A percentile compares a stretch with the other conserved stretches of the same genome.
phyloP scores from a whole-genome alignment of 2,113 vertebrate genomes.

The Serilophus lunatus region DNA sequence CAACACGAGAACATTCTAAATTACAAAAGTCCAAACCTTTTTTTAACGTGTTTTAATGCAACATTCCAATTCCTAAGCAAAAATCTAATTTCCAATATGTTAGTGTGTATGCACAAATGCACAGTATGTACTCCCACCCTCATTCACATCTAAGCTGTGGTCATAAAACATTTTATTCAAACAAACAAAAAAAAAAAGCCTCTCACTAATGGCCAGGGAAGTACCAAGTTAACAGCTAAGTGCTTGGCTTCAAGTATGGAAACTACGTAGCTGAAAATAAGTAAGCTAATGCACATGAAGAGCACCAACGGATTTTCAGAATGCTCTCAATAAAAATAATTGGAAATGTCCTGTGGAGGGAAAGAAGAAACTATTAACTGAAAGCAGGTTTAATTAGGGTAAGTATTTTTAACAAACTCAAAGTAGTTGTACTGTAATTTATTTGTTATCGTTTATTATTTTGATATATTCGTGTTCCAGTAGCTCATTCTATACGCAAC shows the following conservation, averaged over 20 bases:
- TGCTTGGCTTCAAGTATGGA: background rate
- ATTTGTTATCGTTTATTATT: background rate
- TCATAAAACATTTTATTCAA: background rate
- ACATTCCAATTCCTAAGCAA: background rate
- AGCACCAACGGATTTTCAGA: background rate
- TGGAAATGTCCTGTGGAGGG: background rate
- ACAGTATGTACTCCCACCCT: background rate
- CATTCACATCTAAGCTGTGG: background rate
- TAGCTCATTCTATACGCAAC: background rate
- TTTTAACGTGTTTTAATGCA: background rate
- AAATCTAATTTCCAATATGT: background rate
- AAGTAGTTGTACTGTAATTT: background rate
- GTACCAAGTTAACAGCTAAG: background rate
- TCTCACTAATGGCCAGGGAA: background rate
- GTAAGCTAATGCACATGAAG: background rate
- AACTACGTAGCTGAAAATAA: background rate
- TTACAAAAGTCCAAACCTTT: background rate
- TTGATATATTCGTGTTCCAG: background rate
- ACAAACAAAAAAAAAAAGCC: background rate
- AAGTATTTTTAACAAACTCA: background rate
- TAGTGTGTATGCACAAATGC: background rate
- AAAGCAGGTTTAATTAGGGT: background rate
- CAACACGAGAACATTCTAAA: background rate
- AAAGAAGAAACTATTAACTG: background rate
- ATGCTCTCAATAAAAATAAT: background rate